Evolutionary conservation across 2,797 vertebrate species (phyloP), one percentile per base, ranked within the genome.

Genomic region (Chanos chanos): DNA sequence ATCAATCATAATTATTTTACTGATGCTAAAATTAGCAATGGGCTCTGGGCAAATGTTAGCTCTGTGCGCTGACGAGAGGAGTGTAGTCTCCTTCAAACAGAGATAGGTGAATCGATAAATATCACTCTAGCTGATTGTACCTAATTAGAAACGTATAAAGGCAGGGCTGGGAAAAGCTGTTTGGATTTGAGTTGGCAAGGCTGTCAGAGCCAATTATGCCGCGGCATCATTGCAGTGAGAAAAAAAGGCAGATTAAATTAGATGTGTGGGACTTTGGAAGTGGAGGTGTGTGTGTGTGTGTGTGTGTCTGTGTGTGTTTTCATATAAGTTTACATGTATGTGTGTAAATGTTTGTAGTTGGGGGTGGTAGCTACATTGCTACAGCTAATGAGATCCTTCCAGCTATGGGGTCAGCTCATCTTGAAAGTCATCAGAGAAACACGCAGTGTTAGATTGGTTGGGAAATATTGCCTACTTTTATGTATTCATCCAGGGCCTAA

Each of bases 1-100:
- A 84, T 88, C 79, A 80, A 82, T 87, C 83, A 85, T 86, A 81
- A 85, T 88, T 84, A 86, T 81, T 89, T 81, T 76, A 76, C 80
- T 64, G 66, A 73, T 77, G 39, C 77, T 82, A 82, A 86, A 85
- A 81, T 86, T 81, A 83, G 75, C 64, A 24, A 58, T 34, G 24
- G 55, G 58, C 30, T 41, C 37, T 31, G 41, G 53, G 53, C 47
- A 63, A 76, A 66, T 60, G 58, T 48, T 73, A 49, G 41, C 27
- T 13, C 56, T 22, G 44, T 48, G 19, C 25, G 22, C 43, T 15
- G 45, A 66, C 39, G 69, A 45, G 36, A 61, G 58, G 75, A 79
- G 64, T 71, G 44, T 61, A 40, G 70, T 81, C 81, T 84, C 77
- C 79, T 84, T 84, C 73, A 76, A 62, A 74, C 27, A 63, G 64